Evolutionary conservation across 53 echinoderm and acorn worm species (phyloP).

Genomic region (Mesocentrotus franciscanus): DNA sequence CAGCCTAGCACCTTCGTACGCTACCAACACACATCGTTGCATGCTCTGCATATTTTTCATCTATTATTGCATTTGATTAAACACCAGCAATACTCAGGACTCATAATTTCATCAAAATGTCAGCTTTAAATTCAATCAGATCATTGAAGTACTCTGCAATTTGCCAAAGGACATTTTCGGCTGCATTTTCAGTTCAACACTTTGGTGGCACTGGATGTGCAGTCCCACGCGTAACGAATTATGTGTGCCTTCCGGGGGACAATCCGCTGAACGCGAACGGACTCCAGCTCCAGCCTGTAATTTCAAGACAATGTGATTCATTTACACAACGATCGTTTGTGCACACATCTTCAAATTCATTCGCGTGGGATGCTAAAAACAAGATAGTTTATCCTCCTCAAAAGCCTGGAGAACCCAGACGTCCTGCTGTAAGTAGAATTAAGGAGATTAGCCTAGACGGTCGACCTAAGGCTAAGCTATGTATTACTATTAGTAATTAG

Average conservation of each 20-base stretch:
- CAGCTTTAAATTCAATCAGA: background rate
- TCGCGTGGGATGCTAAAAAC: constrained; percentile 79
- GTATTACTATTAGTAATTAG: too few species aligned
- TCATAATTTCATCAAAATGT: background rate
- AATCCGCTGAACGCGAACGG: background rate
- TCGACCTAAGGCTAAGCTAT: too few species aligned
- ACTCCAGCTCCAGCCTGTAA: background rate
- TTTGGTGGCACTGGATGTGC: background rate
- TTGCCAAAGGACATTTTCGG: background rate
- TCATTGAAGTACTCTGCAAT: background rate
- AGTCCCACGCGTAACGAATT: background rate
- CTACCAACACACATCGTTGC: too few species aligned
- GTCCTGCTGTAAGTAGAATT: constrained; percentile 79
- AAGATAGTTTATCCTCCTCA: constrained; percentile 84
- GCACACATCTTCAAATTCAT: background rate
- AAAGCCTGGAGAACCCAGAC: constrained; percentile 81
- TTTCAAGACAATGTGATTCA: background rate
- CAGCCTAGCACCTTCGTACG: too few species aligned
- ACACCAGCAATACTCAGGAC: background rate
- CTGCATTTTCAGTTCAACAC: background rate
- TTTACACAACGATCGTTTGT: background rate
- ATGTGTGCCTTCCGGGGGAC: background rate
- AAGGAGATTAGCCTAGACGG: too few species aligned
- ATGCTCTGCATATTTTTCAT: too few species aligned
- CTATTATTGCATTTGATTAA: background rate